Evolutionary conservation across 2,888 invertebrate species (phyloP).

Genomic region (Ochlodes sylvanus): DNA sequence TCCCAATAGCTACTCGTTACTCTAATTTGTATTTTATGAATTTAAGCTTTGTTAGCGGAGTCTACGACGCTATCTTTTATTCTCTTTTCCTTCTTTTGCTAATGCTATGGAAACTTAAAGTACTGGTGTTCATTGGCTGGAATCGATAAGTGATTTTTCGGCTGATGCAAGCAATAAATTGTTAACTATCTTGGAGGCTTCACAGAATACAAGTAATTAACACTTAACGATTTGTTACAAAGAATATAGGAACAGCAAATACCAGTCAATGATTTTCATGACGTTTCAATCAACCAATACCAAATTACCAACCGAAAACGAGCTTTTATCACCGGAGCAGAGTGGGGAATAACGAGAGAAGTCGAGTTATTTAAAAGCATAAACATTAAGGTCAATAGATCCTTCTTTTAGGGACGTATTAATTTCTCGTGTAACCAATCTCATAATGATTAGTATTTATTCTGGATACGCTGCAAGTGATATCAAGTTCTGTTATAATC

Average conservation of each 20-base stretch:
- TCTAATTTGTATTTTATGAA: neutral
- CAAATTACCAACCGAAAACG: constrained; percentile 8
- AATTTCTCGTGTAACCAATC: constrained; percentile 55
- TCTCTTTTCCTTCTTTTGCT: no score
- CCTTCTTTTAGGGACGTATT: constrained; percentile 49
- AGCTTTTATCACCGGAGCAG: constrained; percentile 15
- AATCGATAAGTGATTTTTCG: no score
- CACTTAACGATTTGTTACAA: no score
- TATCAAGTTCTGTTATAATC: constrained; percentile 35
- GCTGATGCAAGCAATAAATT: no score
- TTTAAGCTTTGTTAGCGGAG: neutral
- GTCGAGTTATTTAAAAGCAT: constrained; percentile 3
- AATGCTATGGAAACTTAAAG: no score
- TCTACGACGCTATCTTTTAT: no score
- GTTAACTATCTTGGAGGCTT: no score
- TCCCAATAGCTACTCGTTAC: neutral
- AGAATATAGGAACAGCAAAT: neutral
- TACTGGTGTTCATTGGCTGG: no score
- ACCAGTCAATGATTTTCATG: neutral
- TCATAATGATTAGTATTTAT: constrained; percentile 51
- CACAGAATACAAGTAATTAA: no score
- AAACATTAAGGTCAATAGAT: constrained; percentile 35
- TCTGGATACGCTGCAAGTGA: constrained; percentile 36
- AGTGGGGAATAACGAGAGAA: constrained; percentile 26
- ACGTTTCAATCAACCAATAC: neutral